Base-by-base conservation (phyloP, 2,797 vertebrate species). In the Astyanax mexicanus region DNA sequence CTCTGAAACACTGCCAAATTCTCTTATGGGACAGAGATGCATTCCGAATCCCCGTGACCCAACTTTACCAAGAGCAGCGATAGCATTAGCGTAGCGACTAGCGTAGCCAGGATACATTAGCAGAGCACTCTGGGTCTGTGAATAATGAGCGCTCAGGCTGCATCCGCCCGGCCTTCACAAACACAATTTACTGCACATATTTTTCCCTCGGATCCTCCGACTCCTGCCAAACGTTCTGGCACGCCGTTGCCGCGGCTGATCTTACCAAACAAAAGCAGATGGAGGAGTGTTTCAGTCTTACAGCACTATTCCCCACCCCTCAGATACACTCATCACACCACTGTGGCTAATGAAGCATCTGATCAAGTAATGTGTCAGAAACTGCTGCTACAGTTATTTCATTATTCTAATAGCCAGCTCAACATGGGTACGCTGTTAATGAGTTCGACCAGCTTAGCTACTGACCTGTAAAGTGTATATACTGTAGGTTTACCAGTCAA, bases 201-300 rank as follows among this genome's bases (percentile, higher is more conserved):
- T 29, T 29, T 38, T 10, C 1, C 19, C 15, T 62, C 19, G 9
- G 38, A 21, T 40, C 23, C 21, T 21, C 35, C 3, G 19, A 9
- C 13, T 12, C 49, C 45, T 52, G 21, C 58, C 70, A 62, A 62
- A 62, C 51, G 19, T 1, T 32, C 45, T 61, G n/a, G 25, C 54
- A n/a, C 57, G 49, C 47, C 6, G 8, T 12, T 60, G 37, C 70
- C 12, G 17, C 4, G 19, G 45, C 38, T 19, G 38, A 57, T 44
- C 27, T 44, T 29, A 25, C 44, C 1, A 40, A 72, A 38, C 57
- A 38, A 72, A 7, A 25, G 25, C 57, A 62, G 57, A 49, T 35
- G 55, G 27, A 35, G 55, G n/a, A 38, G 42, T 23, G 57, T 19
- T 61, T 27, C 54, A 72, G n/a, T n/a, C n/a, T n/a, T n/a, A n/a